These are phyloP conservation scores for Neofelis nebulosa DNA, from an alignment of 2,113 vertebrate genomes.

Conservation along the genomic window DNA sequence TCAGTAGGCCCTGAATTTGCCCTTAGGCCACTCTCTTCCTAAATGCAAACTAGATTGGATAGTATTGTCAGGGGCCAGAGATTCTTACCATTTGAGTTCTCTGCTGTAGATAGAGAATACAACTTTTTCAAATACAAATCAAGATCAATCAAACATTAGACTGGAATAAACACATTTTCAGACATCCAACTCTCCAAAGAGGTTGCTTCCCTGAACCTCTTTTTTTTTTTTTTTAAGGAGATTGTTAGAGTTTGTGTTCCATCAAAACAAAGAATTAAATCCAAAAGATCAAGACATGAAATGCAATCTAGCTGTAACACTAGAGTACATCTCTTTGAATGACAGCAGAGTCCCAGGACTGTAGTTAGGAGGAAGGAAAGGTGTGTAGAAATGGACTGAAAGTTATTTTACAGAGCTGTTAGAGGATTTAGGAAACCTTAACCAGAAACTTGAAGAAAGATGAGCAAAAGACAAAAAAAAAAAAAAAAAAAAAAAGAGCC, in stretches of 20 bases:
- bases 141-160: not conserved
- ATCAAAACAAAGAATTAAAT: not conserved
- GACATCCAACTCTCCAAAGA: not conserved
- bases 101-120: not conserved
- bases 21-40: not conserved
- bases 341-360: not conserved
- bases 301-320: not conserved
- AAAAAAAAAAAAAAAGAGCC: not conserved
- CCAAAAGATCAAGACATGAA: not conserved
- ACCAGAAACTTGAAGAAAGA: not conserved
- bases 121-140: not conserved
- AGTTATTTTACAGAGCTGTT: not conserved
- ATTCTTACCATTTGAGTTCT: not conserved
- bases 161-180: constrained; percentile 18
- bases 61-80: not conserved
- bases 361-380: not conserved
- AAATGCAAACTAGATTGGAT: not conserved
- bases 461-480: not conserved
- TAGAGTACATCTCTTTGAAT: not conserved
- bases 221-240: not conserved
- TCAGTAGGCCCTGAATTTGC: not conserved
- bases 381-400: not conserved
- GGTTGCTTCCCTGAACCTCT: not conserved
- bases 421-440: not conserved
- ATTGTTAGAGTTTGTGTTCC: not conserved